Base-by-base conservation (phyloP, 2,797 vertebrate genomes). In the Intellagama lesueurii region DNA sequence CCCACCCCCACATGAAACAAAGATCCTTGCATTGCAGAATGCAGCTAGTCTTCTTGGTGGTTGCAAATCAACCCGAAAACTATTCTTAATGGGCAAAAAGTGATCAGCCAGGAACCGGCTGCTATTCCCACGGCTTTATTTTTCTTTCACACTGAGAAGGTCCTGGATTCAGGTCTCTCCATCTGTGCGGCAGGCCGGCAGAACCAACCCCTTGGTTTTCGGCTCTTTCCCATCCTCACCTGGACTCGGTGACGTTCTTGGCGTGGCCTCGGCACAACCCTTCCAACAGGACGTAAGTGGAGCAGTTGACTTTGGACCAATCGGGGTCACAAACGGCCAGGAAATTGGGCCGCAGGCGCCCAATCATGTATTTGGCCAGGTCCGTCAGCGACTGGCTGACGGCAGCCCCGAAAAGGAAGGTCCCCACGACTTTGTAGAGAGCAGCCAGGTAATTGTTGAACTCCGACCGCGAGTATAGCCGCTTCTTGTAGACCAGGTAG, bases 351-450 rank as follows among this genome's bases (percentile, higher is more conserved):
- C 99, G 96, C 2, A 98, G 98, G 0, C 98, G 98, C 49, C 99
- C 98, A 0, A 98, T 98, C 94, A 98, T 98, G 96, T 99, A 99
- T 87, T 99, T 99, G 77, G 99, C 99, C 94, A 99, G 94, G 95
- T 99, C 98, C 0, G 99, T 99, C 75, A 99, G 97, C 0, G 99
- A 99, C 90, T 99, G 98, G 96, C 98, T 99, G 91, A 98, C 96
- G 0, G 98, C 98, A 0, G 92, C 98, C 0, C 99, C 99, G 0
- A 99, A 99, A 81, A 99, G 94, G 94, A 97, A 99, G 2, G 98
- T 99, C 52, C 99, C 99, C 91, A 99, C 96, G 73, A 99, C 98
- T 94, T 99, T 99, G 96, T 99, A 99, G 85, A 99, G 97, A 0
- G 98, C 98, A 0, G 98, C 98, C 68, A 98, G 91, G 4, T 99